phyloP scores from a whole-genome alignment of 2,888 invertebrate genomes.

The Cerceris ruficornis region DNA sequence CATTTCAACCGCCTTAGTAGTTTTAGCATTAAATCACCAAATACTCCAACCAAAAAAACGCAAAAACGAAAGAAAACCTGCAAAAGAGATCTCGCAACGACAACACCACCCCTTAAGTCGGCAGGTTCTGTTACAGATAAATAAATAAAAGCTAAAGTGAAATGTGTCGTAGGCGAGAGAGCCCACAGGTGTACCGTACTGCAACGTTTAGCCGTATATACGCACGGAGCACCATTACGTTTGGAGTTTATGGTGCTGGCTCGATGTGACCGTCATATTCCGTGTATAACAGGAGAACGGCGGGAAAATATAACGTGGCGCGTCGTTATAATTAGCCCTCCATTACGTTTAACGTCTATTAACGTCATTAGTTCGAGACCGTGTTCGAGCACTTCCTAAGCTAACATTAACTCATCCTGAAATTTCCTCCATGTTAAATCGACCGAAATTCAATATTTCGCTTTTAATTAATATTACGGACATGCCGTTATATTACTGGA shows the following conservation, averaged over 20 bases:
- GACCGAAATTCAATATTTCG: constrained; percentile 33
- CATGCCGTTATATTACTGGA: background rate
- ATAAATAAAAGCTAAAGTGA: constrained; percentile 50
- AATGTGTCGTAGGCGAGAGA: constrained; percentile 25
- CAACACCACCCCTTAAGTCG: constrained; percentile 42
- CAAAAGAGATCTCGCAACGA: background rate
- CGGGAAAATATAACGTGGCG: constrained; percentile 56
- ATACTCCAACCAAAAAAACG: background rate
- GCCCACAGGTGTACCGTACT: constrained; percentile 53
- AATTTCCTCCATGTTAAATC: constrained; percentile 39
- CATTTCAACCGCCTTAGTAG: no score
- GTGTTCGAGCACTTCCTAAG: background rate
- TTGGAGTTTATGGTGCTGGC: constrained; percentile 47
- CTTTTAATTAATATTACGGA: constrained; percentile 37
- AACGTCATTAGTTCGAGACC: constrained; percentile 33
- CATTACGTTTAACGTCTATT: constrained; percentile 54
- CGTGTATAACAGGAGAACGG: constrained; percentile 21
- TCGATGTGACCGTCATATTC: constrained; percentile 50
- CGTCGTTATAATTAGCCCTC: constrained; percentile 60
- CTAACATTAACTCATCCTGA: constrained; percentile 8
- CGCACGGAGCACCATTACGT: constrained; percentile 48
- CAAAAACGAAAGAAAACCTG: background rate
- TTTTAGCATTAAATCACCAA: background rate
- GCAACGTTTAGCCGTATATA: constrained; percentile 41
- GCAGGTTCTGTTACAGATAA: constrained; percentile 45